phyloP scores from a whole-genome alignment of 1,140 invertebrate genomes.

The Lepidurus packardi region DNA sequence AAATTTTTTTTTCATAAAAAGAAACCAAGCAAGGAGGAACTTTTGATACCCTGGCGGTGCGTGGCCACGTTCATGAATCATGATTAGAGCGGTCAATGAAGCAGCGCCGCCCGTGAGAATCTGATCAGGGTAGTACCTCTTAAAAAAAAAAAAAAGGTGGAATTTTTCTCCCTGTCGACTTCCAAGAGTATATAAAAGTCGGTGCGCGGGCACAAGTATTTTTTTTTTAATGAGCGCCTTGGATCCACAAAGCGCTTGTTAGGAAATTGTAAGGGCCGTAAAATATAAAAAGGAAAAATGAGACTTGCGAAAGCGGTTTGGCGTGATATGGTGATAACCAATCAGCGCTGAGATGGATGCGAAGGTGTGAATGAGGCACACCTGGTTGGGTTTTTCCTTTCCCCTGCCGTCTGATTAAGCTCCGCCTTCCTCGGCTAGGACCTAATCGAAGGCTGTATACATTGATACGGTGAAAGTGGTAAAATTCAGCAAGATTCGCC shows the following conservation, averaged over 20 bases:
- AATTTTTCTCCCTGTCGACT: not conserved
- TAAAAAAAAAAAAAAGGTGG: not conserved
- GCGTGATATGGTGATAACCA: not conserved
- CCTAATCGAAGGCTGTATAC: no score
- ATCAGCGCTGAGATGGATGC: not conserved
- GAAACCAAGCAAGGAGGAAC: not conserved
- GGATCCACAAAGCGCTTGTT: not conserved
- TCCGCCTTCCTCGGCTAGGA: not conserved
- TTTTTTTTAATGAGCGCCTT: not conserved
- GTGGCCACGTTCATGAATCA: constrained; percentile 17
- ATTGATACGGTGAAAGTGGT: no score
- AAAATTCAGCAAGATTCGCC: no score
- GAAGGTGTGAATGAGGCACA: constrained; percentile 15
- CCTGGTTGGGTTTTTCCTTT: constrained; percentile 21
- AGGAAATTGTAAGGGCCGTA: not conserved
- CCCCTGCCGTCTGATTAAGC: not conserved
- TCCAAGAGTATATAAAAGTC: not conserved
- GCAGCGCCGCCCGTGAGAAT: constrained; percentile 20
- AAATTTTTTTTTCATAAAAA: not conserved
- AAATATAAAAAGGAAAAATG: not conserved
- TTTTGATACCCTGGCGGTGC: constrained; percentile 20
- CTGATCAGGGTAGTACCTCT: not conserved
- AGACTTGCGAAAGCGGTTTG: constrained; percentile 19
- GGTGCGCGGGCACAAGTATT: not conserved
- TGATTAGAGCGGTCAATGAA: constrained; percentile 19